Evolutionary conservation across 1,140 invertebrate species (phyloP), one percentile per base, ranked within the genome.

Genomic region (Drosophila sproati): DNA sequence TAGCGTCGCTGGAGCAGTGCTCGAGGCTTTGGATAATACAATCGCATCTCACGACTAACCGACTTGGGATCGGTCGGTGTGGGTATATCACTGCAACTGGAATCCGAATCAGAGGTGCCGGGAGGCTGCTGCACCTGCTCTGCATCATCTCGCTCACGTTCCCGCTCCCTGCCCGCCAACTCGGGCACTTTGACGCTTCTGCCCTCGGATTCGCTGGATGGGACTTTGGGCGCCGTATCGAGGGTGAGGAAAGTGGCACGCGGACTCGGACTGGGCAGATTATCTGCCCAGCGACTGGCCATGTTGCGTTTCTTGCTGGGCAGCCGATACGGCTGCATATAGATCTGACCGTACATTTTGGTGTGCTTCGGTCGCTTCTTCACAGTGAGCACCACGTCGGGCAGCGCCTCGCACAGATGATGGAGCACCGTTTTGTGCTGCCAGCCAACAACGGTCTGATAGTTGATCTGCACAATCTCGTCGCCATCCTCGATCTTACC

Each of bases 371-470:
- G 97, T 5, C 96, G 93, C 91, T 97, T 97, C 93, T 98, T 98
- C 7, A 98, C 91, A 0, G 97, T 97, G 34, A 98, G 92, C 32
- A 97, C 94, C 67, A 98, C 95, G 92, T 98, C 97, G 12, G 96
- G 95, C 3, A 96, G 95, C 70, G 96, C 96, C 80, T 97, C 96
- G 77, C 95, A 95, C 81, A 98, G 94, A 28, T 96, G 93, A 67
- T 95, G 93, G 50, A 97, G 94, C n/a, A 98, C 95, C 79, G 96
- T 96, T 85, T 96, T 96, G 41, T 95, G 93, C 78, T 97, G 96
- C 97, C 97, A 98, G 1, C 97, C 97, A 74, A 97, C 96, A 12
- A 98, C 96, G n/a, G 97, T 98, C 92, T 98, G 97, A 92, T 97
- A 97, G 93, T 98, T 98, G 7, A 98, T 96, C 94, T 97, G 97